Conservation (phyloP, 2,113 vertebrate species). For the Prinia subflava region DNA sequence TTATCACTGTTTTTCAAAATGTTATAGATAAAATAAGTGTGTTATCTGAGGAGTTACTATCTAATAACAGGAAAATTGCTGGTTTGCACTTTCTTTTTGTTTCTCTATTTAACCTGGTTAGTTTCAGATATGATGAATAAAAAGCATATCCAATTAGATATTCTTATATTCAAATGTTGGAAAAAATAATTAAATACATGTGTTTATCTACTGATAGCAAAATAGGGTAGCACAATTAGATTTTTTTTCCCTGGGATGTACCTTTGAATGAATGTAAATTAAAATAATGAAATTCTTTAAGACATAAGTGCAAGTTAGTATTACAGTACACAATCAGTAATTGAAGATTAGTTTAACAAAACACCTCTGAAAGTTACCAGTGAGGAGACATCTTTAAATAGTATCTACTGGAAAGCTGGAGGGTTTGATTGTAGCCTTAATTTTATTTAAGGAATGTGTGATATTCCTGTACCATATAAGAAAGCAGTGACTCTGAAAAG, state of each 20-base stretch:
- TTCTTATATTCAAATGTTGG: neutral
- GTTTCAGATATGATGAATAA: neutral
- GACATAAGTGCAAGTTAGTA: neutral
- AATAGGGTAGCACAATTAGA: neutral
- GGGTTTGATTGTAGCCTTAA: neutral
- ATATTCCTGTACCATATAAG: neutral
- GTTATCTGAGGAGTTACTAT: neutral
- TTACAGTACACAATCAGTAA: neutral
- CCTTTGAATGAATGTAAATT: neutral
- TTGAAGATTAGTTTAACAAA: neutral
- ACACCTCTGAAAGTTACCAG: neutral
- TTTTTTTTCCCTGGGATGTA: neutral
- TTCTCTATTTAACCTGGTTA: neutral
- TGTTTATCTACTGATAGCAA: neutral
- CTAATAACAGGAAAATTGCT: neutral
- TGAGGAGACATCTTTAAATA: neutral
- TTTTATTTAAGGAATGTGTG: accelerated
- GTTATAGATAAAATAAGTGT: neutral
- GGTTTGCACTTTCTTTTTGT: neutral
- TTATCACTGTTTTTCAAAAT: neutral
- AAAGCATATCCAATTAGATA: neutral
- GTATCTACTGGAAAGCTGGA: neutral
- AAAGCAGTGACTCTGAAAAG: neutral
- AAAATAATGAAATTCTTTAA: neutral
- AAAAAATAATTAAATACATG: neutral